Percentiles rank a stretch among this genome's conserved stretches.
phyloP scores from a whole-genome alignment of 2,888 invertebrate genomes.

The Flabesymbios commensalis region DNA sequence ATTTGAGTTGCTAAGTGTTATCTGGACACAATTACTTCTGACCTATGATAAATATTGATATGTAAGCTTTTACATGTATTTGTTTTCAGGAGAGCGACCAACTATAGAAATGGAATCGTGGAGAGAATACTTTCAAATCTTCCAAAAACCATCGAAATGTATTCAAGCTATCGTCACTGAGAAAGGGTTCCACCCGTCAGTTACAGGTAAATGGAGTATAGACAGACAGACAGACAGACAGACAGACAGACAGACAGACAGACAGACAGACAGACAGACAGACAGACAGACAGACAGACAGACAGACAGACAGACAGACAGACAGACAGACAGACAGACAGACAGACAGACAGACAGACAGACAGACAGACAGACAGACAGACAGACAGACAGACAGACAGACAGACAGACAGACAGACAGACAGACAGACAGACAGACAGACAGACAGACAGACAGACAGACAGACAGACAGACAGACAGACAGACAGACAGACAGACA shows the following conservation, averaged over 20 bases:
- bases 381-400: constrained; percentile 13
- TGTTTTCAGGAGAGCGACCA: too few relatives aligned
- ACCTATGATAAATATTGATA: too few relatives aligned
- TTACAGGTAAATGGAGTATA: background rate
- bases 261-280: background rate
- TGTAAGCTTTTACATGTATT: too few relatives aligned
- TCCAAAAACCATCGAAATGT: too few relatives aligned
- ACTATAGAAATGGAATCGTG: too few relatives aligned
- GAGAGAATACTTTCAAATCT: too few relatives aligned
- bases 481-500: constrained; percentile 1
- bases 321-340: background rate
- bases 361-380: constrained; percentile 11
- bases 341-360: constrained; percentile 9
- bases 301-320: constrained; percentile 1
- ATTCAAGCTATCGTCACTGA: too few relatives aligned
- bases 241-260: constrained; percentile 1
- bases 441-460: constrained; percentile 9
- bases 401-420: constrained; percentile 10
- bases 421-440: constrained; percentile 1
- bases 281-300: constrained; percentile 1
- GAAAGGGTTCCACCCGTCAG: too few relatives aligned
- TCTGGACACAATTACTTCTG: too few relatives aligned
- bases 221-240: constrained; percentile 6
- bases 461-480: constrained; percentile 3
- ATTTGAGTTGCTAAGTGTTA: too few relatives aligned